Base-by-base conservation (phyloP, 1,140 invertebrate species). In the Drosophila sturtevanti region DNA sequence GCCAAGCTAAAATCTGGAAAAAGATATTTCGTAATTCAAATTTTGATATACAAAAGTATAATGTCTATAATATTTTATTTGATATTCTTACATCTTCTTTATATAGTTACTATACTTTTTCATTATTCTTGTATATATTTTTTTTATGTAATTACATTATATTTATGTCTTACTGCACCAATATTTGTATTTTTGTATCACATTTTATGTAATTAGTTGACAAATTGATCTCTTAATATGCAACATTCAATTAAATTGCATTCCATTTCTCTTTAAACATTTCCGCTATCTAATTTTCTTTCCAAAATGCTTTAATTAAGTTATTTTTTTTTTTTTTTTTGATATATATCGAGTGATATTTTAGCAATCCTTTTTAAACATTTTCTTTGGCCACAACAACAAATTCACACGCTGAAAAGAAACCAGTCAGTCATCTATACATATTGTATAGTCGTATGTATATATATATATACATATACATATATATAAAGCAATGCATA, bases 401-500 rank as follows among this genome's bases (percentile, higher is more conserved):
- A 75, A 75, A 68, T 75, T 63, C 72, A 76, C 72, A 75, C 72
- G 72, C 56, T 63, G 9, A n/a, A 10, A 44, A 34, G 35, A 77
- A 86, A 86, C 84, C 73, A 51, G 81, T 87, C 77, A 37, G 63
- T 48, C 66, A 44, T 44, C 14, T 16, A 44, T 18, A 44, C 1
- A 35, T 16, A n/a, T n/a, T n/a, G n/a, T n/a, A n/a, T n/a, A n/a
- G n/a, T n/a, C n/a, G n/a, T n/a, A n/a, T n/a, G n/a, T n/a, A 44
- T 14, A 44, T 16, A 18, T 21, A 44, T 44, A 48, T 48, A 48
- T 48, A 4, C 4, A 24, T 6, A 7, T 48, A 18, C 11, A 48
- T 48, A 58, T 22, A 72, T 74, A 68, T 65, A 54, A 75, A 66
- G 58, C 69, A 66, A 64, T 74, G 79, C 75, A 86, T 87, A 87